A percentile compares a stretch with the other conserved stretches of the same genome.
Evolutionary conservation across 2,888 invertebrate genomes (phyloP).

Genomic region (Drosophila parthenogenetica): DNA sequence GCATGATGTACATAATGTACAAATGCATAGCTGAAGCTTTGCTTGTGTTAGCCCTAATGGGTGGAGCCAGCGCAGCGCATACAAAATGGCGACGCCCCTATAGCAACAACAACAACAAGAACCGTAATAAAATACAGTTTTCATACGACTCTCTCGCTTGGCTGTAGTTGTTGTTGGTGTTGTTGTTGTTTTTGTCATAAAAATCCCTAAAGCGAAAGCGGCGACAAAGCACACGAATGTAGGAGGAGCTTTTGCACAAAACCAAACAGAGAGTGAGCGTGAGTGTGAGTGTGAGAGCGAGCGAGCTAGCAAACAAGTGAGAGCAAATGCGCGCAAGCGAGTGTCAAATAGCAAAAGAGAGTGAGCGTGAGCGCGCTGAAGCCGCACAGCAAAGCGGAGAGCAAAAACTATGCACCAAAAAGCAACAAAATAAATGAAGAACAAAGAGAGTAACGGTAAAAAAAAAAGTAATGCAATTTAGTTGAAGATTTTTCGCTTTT

Average conservation of each 20-base stretch:
- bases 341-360: slow-evolving; percentile 22
- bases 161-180: slow-evolving; percentile 15
- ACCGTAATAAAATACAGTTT: neutral
- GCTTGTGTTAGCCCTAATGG: slow-evolving; percentile 43
- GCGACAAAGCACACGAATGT: slow-evolving; percentile 57
- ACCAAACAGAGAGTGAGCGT: slow-evolving; percentile 5
- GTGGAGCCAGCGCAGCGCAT: slow-evolving; percentile 62
- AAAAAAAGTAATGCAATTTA: slow-evolving; percentile 54
- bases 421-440: no score
- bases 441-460: neutral
- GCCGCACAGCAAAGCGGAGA: neutral
- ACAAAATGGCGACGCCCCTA: slow-evolving; percentile 72
- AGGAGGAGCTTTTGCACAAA: slow-evolving; percentile 66
- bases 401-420: slow-evolving; percentile 36
- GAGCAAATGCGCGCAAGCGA: slow-evolving; percentile 36
- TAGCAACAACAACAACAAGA: slow-evolving; percentile 20
- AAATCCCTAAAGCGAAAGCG: slow-evolving; percentile 71
- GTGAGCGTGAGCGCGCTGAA: slow-evolving; percentile 4
- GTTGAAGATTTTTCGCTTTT: slow-evolving; percentile 31
- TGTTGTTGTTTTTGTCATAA: slow-evolving; percentile 54
- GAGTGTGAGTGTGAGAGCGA: slow-evolving; percentile 2
- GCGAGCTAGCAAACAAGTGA: slow-evolving; percentile 5
- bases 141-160: slow-evolving; percentile 15
- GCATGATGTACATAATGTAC: slow-evolving; percentile 18
- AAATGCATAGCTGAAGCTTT: slow-evolving; percentile 26